Percentiles rank a stretch among this genome's conserved stretches.
Conservation (phyloP, 2,797 vertebrate species). For the Brachymystax lenok region DNA sequence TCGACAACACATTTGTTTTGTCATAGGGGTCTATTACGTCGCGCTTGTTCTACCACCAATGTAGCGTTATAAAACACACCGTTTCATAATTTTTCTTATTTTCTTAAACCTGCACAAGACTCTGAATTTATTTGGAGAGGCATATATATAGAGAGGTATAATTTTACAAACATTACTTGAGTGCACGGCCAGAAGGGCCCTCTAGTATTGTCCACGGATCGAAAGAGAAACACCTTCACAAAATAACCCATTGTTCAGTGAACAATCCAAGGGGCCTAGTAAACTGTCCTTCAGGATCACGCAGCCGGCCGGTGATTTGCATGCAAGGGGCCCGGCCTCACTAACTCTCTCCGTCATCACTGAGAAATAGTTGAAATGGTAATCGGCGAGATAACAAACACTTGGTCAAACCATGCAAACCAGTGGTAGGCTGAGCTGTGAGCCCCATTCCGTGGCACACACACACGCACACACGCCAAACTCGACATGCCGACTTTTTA, state of each 20-base stretch:
- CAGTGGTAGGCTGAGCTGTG: background rate
- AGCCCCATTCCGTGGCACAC: background rate
- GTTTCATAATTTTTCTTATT: conserved; percentile 40
- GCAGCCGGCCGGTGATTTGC: conserved; percentile 84
- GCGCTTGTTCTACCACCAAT: background rate
- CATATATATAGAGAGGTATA: conserved; percentile 78
- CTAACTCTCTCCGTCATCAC: conserved; percentile 63
- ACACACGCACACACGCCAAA: background rate
- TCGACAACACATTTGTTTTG: background rate
- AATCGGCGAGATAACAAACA: conserved; percentile 74
- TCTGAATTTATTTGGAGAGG: conserved; percentile 76
- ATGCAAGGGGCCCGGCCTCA: conserved; percentile 81
- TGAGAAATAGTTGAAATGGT: conserved; percentile 71
- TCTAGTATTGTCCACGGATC: conserved; percentile 79
- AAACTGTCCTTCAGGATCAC: conserved; percentile 88
- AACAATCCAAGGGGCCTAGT: conserved; percentile 84
- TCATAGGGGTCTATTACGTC: background rate
- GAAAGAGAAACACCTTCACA: conserved; percentile 87
- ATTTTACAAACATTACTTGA: conserved; percentile 93
- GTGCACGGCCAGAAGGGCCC: conserved; percentile 82
- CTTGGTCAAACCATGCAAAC: conserved; percentile 36
- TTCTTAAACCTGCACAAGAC: conserved; percentile 46
- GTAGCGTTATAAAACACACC: conserved; percentile 23
- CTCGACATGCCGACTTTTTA: background rate
- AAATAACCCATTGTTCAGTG: conserved; percentile 81